phyloP scores from a whole-genome alignment of 2,888 invertebrate species.

The Carpatolechia fugitivella region DNA sequence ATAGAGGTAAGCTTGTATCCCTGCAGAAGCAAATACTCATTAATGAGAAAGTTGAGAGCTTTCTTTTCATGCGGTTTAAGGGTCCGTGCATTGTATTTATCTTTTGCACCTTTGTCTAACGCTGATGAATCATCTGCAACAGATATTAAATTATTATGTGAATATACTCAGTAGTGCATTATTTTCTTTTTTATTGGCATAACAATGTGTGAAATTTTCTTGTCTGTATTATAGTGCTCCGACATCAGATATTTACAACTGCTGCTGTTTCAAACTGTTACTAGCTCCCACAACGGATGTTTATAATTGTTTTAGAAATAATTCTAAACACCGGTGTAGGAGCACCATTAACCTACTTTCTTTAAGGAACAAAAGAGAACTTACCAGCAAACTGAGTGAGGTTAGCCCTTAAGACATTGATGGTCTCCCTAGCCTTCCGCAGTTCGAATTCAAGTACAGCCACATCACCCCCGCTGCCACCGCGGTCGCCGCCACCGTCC shows the following conservation, averaged over 20 bases:
- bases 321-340: too few species aligned
- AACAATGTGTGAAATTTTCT: too few species aligned
- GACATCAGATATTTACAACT: too few species aligned
- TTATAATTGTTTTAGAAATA: too few species aligned
- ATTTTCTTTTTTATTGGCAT: background rate
- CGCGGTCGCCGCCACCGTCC: constrained; percentile 92
- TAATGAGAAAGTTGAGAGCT: constrained; percentile 91
- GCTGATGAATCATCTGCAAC: constrained; percentile 63
- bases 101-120: constrained; percentile 59
- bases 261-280: too few species aligned
- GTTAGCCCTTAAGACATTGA: constrained; percentile 88
- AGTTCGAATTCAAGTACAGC: constrained; percentile 94
- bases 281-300: too few species aligned
- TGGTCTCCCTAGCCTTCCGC: constrained; percentile 91
- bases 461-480: constrained; percentile 87
- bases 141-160: too few species aligned
- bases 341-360: too few species aligned
- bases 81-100: constrained; percentile 52
- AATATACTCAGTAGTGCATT: too few species aligned
- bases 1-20: constrained; percentile 93
- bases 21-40: constrained; percentile 89
- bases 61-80: constrained; percentile 90
- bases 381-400: constrained; percentile 88
- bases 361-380: too few species aligned
- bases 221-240: too few species aligned